Evolutionary conservation across 2,113 vertebrate species (phyloP).

Genomic region (Calidris pygmaea): DNA sequence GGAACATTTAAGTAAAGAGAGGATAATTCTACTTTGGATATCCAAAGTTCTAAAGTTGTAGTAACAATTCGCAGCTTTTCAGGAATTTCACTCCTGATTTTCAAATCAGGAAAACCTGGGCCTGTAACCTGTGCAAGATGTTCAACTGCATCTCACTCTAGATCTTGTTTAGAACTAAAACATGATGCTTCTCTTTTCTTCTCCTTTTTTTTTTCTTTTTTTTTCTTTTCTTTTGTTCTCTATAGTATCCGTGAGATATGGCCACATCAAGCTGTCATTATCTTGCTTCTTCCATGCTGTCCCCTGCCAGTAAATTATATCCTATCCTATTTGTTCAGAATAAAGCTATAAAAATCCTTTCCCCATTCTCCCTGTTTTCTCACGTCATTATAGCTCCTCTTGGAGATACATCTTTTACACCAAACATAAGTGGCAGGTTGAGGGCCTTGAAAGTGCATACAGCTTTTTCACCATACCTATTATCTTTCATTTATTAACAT

Average conservation of each 20-base stretch:
- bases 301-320: neutral
- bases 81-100: neutral
- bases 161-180: neutral
- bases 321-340: neutral
- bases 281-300: neutral
- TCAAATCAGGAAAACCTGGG: neutral
- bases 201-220: fast-evolving
- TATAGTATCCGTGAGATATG: neutral
- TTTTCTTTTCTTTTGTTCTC: neutral
- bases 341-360: neutral
- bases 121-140: neutral
- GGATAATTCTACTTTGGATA: neutral
- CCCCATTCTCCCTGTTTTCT: neutral
- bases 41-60: neutral
- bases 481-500: neutral
- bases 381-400: neutral
- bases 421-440: neutral
- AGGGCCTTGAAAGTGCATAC: neutral
- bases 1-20: neutral
- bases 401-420: neutral
- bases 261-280: neutral
- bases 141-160: neutral
- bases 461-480: neutral
- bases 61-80: neutral
- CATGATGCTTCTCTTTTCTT: neutral